Conservation (phyloP, 2,797 vertebrate species). For the Psittacula derbiana region DNA sequence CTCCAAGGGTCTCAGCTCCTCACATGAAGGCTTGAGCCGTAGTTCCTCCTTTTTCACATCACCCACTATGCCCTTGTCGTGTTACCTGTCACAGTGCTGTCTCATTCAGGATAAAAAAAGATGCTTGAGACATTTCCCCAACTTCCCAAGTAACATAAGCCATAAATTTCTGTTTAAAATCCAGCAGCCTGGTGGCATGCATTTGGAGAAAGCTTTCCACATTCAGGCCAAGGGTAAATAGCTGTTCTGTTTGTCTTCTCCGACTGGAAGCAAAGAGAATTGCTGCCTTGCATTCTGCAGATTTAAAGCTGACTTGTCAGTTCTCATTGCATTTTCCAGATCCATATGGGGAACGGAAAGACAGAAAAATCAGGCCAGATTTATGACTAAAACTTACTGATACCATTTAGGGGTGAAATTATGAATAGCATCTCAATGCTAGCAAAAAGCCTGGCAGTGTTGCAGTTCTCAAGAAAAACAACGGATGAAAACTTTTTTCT, state of each 20-base stretch:
- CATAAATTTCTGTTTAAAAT: not conserved
- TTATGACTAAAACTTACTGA: not conserved
- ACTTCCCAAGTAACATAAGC: not conserved
- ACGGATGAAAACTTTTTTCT: conserved; percentile 6
- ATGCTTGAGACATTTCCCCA: not conserved
- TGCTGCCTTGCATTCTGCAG: not conserved
- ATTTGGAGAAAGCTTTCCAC: not conserved
- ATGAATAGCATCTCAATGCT: not conserved
- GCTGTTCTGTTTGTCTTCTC: not conserved
- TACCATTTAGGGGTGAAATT: conserved; percentile 12
- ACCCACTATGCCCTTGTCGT: not conserved
- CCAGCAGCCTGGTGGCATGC: not conserved
- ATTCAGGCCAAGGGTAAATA: not conserved
- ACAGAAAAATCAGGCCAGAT: conserved; percentile 15
- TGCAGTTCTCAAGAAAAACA: not conserved
- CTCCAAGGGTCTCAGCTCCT: not conserved
- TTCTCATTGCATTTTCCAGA: not conserved
- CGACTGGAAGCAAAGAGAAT: not conserved
- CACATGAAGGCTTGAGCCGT: not conserved
- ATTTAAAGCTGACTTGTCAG: conserved; percentile 17
- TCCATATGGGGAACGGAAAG: not conserved
- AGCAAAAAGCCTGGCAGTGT: not conserved
- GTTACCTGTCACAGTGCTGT: not conserved
- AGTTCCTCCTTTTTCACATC: not conserved
- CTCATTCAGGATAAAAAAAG: not conserved